These are phyloP conservation scores for Cabera pusaria DNA, from an alignment of 2,888 invertebrate genomes.

Conservation along the genomic window DNA sequence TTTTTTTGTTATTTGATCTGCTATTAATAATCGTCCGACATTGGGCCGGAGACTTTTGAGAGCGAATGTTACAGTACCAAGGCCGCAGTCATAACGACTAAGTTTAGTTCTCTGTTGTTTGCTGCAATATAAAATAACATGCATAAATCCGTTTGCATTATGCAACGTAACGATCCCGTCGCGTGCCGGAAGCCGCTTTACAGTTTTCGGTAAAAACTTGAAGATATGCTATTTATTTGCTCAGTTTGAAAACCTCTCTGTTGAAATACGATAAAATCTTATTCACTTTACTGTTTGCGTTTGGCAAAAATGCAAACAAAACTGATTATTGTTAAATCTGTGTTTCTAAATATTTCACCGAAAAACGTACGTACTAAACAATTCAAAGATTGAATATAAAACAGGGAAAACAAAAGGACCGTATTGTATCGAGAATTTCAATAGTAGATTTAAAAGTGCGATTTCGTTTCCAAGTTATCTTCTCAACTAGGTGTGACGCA, in stretches of 20 bases:
- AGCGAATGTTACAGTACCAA: too few relatives aligned
- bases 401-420: constrained; percentile 1
- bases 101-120: too few relatives aligned
- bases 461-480: constrained; percentile 18
- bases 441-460: constrained; percentile 17
- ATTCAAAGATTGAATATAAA: constrained; percentile 7
- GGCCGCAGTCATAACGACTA: too few relatives aligned
- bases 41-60: too few relatives aligned
- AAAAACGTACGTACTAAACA: too few relatives aligned
- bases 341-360: too few relatives aligned
- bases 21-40: too few relatives aligned
- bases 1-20: too few relatives aligned
- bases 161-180: constrained; percentile 24
- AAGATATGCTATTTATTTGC: constrained; percentile 24
- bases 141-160: constrained; percentile 21
- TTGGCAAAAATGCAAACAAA: too few relatives aligned
- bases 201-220: constrained; percentile 20
- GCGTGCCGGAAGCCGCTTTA: constrained; percentile 25
- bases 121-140: constrained; percentile 19
- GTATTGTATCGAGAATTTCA: constrained; percentile 12
- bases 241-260: constrained; percentile 23
- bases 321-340: too few relatives aligned
- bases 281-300: neutral
- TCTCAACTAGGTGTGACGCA: constrained; percentile 20
- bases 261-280: constrained; percentile 10